These are phyloP conservation scores for Mohoua ochrocephala DNA, from an alignment of 2,113 vertebrate species.

Conservation along the genomic window DNA sequence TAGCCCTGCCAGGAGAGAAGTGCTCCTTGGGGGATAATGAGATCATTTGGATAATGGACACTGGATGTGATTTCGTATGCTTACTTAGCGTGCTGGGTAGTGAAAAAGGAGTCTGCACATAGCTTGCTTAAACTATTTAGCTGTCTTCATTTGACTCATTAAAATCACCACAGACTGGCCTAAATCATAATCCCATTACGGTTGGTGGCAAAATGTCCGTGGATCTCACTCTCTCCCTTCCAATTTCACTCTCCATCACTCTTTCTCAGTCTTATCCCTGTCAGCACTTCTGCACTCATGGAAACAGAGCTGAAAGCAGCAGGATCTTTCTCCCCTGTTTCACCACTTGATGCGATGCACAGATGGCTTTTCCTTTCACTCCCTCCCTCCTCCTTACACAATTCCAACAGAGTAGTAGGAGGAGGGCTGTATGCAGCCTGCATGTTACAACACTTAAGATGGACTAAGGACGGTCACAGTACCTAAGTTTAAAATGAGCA, in stretches of 20 bases:
- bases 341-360: neutral
- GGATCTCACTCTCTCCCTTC: neutral
- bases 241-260: slow-evolving; percentile 20
- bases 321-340: neutral
- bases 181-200: slow-evolving; percentile 26
- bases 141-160: slow-evolving; percentile 41
- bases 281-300: neutral
- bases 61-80: neutral
- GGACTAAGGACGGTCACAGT: neutral
- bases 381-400: neutral
- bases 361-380: neutral
- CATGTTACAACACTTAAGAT: neutral
- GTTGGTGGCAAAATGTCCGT: neutral
- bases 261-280: neutral
- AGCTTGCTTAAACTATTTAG: slow-evolving; percentile 23
- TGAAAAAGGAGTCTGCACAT: neutral
- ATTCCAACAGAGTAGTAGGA: neutral
- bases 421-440: neutral
- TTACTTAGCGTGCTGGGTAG: neutral
- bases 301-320: slow-evolving; percentile 38
- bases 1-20: neutral
- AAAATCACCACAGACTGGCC: slow-evolving; percentile 9
- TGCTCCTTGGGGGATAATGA: neutral
- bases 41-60: neutral
- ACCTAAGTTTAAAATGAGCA: neutral